Evolutionary conservation across 1,140 invertebrate species (phyloP), one percentile per base, ranked within the genome.

Genomic region (Habropoda laboriosa): DNA sequence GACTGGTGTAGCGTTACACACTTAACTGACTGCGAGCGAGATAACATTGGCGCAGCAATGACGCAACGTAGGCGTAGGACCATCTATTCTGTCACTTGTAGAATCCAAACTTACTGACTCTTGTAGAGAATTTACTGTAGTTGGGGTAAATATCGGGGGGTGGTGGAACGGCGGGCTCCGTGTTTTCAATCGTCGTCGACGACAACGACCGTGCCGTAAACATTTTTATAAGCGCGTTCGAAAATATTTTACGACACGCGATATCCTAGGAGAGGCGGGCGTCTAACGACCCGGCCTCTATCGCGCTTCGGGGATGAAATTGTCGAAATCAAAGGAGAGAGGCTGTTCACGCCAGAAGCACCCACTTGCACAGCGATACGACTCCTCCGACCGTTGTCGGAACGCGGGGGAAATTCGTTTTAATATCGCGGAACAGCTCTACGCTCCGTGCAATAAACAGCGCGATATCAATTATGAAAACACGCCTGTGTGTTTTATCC

Each of bases 221-320:
- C 35, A 55, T 63, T 79, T 73, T 79, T 71, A 63, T 30, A 55
- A 63, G 38, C 47, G 21, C 13, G 30, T 10, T 55, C 1, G 58
- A 45, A 73, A 73, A 79, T 78, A 71, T 71, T 78, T 71, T 78
- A 78, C 45, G 66, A 71, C n/a, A n/a, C 42, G 21, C 35, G 55
- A 61, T 64, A 64, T 42, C 35, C n/a, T 32, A 4, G 18, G n/a
- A n/a, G n/a, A n/a, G 21, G 53, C 24, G 27, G n/a, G 13, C 27
- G 66, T 38, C 66, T 71, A 78, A 71, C 67, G 75, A 78, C 32
- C 3, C 58, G 49, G n/a, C 18, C 32, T 63, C 58, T 16, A 38
- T 64, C n/a, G 70, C 21, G 10, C 6, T 8, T n/a, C n/a, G n/a
- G n/a, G 77, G 49, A 73, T 32, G 58, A 42, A 63, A 79, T 79